A percentile compares a stretch with the other conserved stretches of the same genome.
Conservation (phyloP, 1,140 invertebrate species). For the Orchesella cincta region DNA sequence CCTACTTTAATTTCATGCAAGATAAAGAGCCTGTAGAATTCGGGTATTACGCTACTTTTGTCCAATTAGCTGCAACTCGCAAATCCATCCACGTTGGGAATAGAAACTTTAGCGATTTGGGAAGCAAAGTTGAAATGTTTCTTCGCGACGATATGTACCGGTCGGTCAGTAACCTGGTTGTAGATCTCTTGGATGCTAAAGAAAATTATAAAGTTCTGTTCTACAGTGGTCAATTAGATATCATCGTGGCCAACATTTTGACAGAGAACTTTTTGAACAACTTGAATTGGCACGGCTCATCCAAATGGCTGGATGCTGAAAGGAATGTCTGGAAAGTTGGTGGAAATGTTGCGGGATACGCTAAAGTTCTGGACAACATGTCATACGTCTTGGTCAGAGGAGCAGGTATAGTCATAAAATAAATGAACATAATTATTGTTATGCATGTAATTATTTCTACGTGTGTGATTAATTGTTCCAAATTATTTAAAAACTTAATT, state of each 20-base stretch:
- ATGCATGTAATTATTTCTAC: too few relatives aligned
- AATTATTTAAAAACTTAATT: too few relatives aligned
- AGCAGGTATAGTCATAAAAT: neutral
- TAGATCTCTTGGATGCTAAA: constrained; percentile 62
- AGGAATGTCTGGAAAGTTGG: constrained; percentile 47
- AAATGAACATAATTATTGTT: neutral
- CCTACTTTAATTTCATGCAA: constrained; percentile 78
- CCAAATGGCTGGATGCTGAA: constrained; percentile 32
- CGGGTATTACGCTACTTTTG: constrained; percentile 56
- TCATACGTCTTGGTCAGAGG: constrained; percentile 37
- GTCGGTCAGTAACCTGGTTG: constrained; percentile 73
- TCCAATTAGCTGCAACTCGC: constrained; percentile 60
- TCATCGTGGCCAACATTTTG: constrained; percentile 48
- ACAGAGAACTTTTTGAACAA: constrained; percentile 40
- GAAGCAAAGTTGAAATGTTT: constrained; percentile 52
- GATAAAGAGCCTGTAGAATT: constrained; percentile 60
- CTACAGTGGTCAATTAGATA: constrained; percentile 52
- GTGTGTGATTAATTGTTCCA: too few relatives aligned
- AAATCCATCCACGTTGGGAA: constrained; percentile 81
- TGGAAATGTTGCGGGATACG: constrained; percentile 43
- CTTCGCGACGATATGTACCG: constrained; percentile 66
- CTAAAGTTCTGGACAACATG: constrained; percentile 38
- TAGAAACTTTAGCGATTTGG: constrained; percentile 64
- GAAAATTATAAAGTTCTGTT: constrained; percentile 65
- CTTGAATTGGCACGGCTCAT: constrained; percentile 41